Evolutionary conservation across 2,888 invertebrate genomes (phyloP).

Genomic region (Parnassius glacialis): DNA sequence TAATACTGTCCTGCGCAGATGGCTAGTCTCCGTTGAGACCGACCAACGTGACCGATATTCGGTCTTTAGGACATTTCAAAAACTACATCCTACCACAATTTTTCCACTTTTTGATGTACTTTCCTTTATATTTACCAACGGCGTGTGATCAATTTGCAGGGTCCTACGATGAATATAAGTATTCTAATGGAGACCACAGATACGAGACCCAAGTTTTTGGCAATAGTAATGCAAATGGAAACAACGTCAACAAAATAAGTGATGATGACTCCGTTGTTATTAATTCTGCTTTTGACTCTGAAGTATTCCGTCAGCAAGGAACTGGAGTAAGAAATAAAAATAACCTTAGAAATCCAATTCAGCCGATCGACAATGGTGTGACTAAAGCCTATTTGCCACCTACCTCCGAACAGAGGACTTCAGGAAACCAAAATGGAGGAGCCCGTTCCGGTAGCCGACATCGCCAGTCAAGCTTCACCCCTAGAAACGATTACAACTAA

Average conservation of each 20-base stretch:
- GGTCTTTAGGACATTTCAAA: too few species aligned
- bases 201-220: constrained; percentile 20
- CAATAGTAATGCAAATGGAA: constrained; percentile 27
- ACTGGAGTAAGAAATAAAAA: background rate
- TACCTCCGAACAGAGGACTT: background rate
- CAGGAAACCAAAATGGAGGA: background rate
- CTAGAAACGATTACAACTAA: constrained; percentile 21
- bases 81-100: too few species aligned
- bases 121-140: too few species aligned
- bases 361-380: background rate
- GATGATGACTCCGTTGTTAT: constrained; percentile 53
- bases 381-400: constrained; percentile 21
- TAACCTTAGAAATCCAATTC: background rate
- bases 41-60: too few species aligned
- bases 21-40: too few species aligned
- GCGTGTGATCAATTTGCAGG: constrained; percentile 41
- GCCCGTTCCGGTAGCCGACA: constrained; percentile 5
- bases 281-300: constrained; percentile 44
- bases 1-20: too few species aligned
- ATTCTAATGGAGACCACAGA: constrained; percentile 35
- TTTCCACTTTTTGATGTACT: too few species aligned
- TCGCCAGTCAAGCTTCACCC: constrained; percentile 13
- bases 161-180: constrained; percentile 63
- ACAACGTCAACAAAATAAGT: constrained; percentile 35
- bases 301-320: constrained; percentile 14